These are phyloP conservation scores for Scarus forsteni DNA, from an alignment of 2,797 vertebrate species.

Conservation along the genomic window DNA sequence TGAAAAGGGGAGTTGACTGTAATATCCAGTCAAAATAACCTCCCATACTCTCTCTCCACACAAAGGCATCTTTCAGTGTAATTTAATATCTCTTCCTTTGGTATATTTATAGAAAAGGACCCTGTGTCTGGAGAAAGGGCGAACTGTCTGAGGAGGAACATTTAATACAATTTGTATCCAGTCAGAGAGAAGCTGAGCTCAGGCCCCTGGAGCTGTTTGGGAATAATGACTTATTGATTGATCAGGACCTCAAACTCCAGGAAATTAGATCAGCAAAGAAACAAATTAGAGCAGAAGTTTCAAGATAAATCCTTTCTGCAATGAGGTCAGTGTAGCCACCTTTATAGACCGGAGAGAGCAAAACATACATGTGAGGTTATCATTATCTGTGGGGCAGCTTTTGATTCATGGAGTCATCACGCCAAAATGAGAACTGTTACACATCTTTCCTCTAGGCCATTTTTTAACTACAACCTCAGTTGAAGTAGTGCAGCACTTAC, in stretches of 20 bases:
- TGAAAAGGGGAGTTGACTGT: background rate
- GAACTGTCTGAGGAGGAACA: conserved; percentile 33
- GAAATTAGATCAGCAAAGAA: conserved; percentile 37
- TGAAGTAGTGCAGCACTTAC: no score
- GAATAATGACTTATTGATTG: conserved; percentile 46
- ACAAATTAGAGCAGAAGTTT: conserved; percentile 22
- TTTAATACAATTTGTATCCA: conserved; percentile 46
- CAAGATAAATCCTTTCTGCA: conserved; percentile 20
- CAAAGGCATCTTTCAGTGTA: conserved; percentile 55
- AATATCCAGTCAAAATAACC: background rate
- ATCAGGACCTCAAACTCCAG: conserved; percentile 19
- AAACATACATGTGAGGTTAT: background rate
- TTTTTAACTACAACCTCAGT: no score
- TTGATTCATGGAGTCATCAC: background rate
- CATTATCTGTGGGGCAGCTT: background rate
- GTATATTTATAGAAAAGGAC: conserved; percentile 47
- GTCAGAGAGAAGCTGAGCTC: background rate
- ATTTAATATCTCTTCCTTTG: conserved; percentile 43
- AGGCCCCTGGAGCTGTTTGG: conserved; percentile 25
- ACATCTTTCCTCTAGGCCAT: no score
- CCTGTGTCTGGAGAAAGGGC: conserved; percentile 31
- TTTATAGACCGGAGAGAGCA: background rate
- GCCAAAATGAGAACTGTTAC: background rate
- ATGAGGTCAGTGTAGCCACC: conserved; percentile 2
- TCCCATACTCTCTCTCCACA: conserved; percentile 9